These are phyloP conservation scores for Cephus spinipes DNA, from an alignment of 2,888 invertebrate genomes.

Conservation along the genomic window DNA sequence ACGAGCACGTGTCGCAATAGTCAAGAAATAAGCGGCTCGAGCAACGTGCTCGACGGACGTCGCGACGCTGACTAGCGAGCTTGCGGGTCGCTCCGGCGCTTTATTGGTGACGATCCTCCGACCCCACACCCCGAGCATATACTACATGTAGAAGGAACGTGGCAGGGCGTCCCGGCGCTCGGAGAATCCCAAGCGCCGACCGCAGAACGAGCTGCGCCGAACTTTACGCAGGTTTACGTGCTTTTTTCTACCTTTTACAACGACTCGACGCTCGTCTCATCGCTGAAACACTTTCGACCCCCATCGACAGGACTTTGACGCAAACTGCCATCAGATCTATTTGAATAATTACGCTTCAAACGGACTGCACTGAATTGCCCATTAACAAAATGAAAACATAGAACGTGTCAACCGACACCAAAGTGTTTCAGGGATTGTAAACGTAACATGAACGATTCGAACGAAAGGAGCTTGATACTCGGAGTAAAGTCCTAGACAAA, in stretches of 20 bases:
- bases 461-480: background rate
- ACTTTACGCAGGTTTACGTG: background rate
- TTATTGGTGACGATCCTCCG: constrained; percentile 30
- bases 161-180: background rate
- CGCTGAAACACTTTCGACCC: background rate
- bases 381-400: background rate
- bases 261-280: background rate
- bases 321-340: background rate
- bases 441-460: background rate
- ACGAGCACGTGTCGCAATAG: constrained; percentile 33
- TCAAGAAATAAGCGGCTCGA: constrained; percentile 11
- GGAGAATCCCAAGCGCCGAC: background rate
- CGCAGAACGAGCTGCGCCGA: background rate
- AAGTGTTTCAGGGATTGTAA: no score
- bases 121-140: background rate
- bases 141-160: background rate
- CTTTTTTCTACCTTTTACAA: background rate
- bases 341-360: background rate
- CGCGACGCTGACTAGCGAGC: constrained; percentile 41
- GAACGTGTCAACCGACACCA: background rate
- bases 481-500: background rate
- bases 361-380: background rate
- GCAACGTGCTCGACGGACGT: constrained; percentile 30
- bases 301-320: background rate
- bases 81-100: constrained; percentile 30